A percentile compares a stretch with the other conserved stretches of the same genome.
These are phyloP conservation scores for Zelleria hepariella DNA, from an alignment of 2,888 invertebrate species.

Conservation along the genomic window DNA sequence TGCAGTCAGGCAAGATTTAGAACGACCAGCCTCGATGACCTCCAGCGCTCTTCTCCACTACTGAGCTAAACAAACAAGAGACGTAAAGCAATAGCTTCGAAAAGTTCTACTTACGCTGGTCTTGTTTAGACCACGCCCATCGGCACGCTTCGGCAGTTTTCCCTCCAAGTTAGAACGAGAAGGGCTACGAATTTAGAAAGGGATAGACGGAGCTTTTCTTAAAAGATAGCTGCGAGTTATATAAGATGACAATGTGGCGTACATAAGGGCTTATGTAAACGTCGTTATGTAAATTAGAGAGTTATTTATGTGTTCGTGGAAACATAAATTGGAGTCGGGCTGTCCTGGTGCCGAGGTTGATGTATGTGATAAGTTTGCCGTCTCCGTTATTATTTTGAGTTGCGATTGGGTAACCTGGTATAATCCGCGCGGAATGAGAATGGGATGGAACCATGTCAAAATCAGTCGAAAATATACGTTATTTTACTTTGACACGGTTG, in stretches of 20 bases:
- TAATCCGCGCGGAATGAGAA: not conserved
- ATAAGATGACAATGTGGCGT: conserved; percentile 53
- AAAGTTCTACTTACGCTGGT: conserved; percentile 40
- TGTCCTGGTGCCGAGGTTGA: conserved; percentile 3
- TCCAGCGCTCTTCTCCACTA: conserved; percentile 25
- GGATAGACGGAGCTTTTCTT: conserved; percentile 51
- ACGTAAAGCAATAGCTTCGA: conserved; percentile 34
- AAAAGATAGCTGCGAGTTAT: conserved; percentile 62
- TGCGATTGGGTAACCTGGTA: not conserved
- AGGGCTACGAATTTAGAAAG: conserved; percentile 47
- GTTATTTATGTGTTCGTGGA: conserved; percentile 54
- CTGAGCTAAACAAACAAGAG: conserved; percentile 19
- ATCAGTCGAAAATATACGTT: no score
- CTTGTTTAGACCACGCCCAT: conserved; percentile 50
- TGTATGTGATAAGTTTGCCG: not conserved
- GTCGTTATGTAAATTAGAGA: conserved; percentile 61
- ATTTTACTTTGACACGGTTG: no score
- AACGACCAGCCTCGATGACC: conserved; percentile 36
- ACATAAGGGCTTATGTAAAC: conserved; percentile 51
- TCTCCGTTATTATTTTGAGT: not conserved
- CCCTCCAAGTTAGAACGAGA: conserved; percentile 39
- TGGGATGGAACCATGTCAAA: not conserved
- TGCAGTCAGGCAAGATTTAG: conserved; percentile 70
- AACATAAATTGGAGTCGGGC: conserved; percentile 49
- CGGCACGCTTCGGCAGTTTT: conserved; percentile 53